Base-by-base conservation (phyloP, 2,113 vertebrate genomes). In the Hipposideros armiger region DNA sequence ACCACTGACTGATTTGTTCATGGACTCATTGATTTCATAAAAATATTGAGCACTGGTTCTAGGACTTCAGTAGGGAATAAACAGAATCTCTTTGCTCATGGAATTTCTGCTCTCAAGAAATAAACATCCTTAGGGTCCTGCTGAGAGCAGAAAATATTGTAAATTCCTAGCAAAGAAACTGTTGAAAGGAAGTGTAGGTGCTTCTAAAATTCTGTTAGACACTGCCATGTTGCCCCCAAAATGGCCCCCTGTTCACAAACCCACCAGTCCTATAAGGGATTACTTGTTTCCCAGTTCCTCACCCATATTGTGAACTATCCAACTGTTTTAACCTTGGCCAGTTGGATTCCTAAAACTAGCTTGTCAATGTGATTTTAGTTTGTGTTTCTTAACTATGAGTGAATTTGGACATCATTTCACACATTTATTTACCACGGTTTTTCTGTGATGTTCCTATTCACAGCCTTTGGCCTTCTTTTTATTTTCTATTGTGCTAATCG, bases 221-320 rank as follows among this genome's bases (percentile, higher is more conserved):
- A 26, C 3, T 56, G 50, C 50, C 22, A 87, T 47, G 56, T 30
- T 69, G 58, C 2, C n/a, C 17, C 30, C 42, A 11, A 85, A n/a
- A 74, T 24, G 24, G 40, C 66, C 22, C 28, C 50, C 5, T n/a
- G 16, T 56, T 28, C 42, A 58, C 16, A 72, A 77, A 19, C 20
- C 3, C 20, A 17, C 66, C 11, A 8, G 4, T 11, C 4, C 1
- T 66, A 0, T 20, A 32, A 85, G 10, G 52, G 32, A 56, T 3
- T 36, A 8, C 3, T 16, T 8, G 3, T 45, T 58, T 42, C 50
- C 8, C 52, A 67, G 50, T 4, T 47, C 1, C 24, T 64, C 20
- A 24, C 20, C 4, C n/a, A n/a, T 3, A 0, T 45, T 9, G 11
- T 9, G 10, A 36, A 50, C 54, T 80, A 67, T 26, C 22, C 32